These are phyloP conservation scores for Hemibagrus guttatus DNA, from an alignment of 2,797 vertebrate species.

Conservation along the genomic window DNA sequence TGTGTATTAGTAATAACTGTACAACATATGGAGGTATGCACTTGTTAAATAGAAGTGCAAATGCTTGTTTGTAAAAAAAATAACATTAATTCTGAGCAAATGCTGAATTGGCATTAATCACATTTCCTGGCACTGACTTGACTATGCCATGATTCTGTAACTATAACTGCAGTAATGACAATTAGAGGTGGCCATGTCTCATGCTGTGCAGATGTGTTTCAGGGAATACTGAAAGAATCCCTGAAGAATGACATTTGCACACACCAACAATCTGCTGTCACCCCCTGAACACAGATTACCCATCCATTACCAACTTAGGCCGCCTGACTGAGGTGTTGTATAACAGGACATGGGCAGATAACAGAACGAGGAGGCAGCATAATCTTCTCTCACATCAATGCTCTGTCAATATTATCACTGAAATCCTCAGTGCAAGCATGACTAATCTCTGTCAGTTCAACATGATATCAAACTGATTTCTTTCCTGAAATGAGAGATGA, in stretches of 20 bases:
- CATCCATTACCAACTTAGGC: conserved; percentile 1
- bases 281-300: not conserved
- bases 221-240: conserved; percentile 1
- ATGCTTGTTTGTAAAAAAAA: not conserved
- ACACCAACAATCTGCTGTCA: not conserved
- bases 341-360: conserved; percentile 30
- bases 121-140: not conserved
- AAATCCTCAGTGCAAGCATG: conserved; percentile 29
- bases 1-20: not conserved
- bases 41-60: not conserved
- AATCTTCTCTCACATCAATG: conserved; percentile 35
- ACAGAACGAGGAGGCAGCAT: not conserved
- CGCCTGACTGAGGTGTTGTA: conserved; percentile 1
- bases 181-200: not conserved
- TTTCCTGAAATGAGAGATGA: conserved; percentile 26
- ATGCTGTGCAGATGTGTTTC: not conserved
- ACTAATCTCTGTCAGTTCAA: conserved; percentile 44
- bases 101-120: not conserved
- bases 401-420: conserved; percentile 32
- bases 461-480: conserved; percentile 26
- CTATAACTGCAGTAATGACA: not conserved
- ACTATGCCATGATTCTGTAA: not conserved
- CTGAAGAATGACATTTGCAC: conserved; percentile 13
- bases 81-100: not conserved
- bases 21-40: not conserved